A percentile compares a stretch with the other conserved stretches of the same genome.
Conservation (phyloP, 1,140 invertebrate species). For the Palaemon carinicauda region DNA sequence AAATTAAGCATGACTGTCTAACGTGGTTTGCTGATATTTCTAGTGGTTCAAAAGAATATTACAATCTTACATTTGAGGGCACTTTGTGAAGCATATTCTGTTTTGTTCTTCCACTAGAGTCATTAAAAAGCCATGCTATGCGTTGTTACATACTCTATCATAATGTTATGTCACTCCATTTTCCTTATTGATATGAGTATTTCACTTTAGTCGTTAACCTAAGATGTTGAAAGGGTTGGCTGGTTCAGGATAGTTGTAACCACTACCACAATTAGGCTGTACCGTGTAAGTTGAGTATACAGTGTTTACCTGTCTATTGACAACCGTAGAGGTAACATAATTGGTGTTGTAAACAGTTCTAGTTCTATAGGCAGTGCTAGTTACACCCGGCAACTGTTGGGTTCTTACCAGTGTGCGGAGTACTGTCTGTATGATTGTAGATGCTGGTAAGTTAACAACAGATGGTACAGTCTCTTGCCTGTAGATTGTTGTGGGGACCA, state of each 20-base stretch:
- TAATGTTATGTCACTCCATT: too few species aligned
- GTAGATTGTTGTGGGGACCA: constrained; percentile 45
- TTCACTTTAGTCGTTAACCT: background rate
- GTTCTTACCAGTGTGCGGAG: constrained; percentile 7
- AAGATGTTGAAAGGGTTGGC: constrained; percentile 17
- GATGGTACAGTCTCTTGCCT: constrained; percentile 14
- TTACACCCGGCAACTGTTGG: constrained; percentile 19
- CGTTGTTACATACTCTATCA: too few species aligned
- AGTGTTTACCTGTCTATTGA: constrained; percentile 16
- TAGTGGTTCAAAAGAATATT: background rate
- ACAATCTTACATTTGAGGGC: background rate
- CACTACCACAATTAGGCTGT: background rate
- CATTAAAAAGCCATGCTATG: too few species aligned
- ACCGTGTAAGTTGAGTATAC: background rate
- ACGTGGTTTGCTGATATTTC: background rate
- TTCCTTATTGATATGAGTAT: background rate
- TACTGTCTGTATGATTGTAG: constrained; percentile 25
- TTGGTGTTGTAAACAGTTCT: constrained; percentile 35
- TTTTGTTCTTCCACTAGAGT: background rate
- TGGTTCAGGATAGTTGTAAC: constrained; percentile 40
- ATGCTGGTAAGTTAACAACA: background rate
- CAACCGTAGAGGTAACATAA: constrained; percentile 40
- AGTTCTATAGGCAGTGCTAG: constrained; percentile 7
- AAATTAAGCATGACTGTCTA: background rate
- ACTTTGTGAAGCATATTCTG: background rate